A percentile compares a stretch with the other conserved stretches of the same genome.
Evolutionary conservation across 1,140 invertebrate genomes (phyloP).

Genomic region (Holcopasites calliopsidis): DNA sequence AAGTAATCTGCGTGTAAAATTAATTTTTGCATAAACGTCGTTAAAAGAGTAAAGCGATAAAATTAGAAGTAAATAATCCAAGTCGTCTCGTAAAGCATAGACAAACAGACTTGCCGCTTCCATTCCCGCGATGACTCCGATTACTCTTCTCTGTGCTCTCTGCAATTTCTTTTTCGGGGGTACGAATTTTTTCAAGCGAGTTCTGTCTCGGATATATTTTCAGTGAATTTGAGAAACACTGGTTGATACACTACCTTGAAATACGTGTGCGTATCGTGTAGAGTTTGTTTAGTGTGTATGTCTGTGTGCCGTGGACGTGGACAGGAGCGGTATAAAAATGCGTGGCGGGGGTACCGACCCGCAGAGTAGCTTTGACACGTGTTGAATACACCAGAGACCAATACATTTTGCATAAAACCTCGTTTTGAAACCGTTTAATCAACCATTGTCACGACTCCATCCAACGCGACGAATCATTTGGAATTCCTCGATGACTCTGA

Average conservation of each 20-base stretch:
- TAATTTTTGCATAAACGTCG: no score
- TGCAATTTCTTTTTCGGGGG: no score
- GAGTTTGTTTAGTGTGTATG: background rate
- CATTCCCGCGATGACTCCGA: no score
- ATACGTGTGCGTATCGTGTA: background rate
- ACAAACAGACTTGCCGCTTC: no score
- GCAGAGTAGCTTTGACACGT: slow-evolving; percentile 63
- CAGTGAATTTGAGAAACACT: slow-evolving; percentile 22
- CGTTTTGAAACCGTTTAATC: background rate
- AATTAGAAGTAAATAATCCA: no score
- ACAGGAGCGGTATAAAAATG: slow-evolving; percentile 56
- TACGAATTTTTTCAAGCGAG: no score
- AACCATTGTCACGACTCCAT: background rate
- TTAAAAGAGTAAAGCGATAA: no score
- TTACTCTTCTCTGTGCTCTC: no score
- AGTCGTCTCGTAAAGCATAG: no score
- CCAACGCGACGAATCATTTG: background rate
- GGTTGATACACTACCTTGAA: background rate
- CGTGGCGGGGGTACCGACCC: slow-evolving; percentile 59
- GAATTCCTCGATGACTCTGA: slow-evolving; percentile 41
- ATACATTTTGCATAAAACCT: slow-evolving; percentile 1
- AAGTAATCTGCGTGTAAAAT: no score
- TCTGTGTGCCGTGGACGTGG: background rate
- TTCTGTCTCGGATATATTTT: no score
- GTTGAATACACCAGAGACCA: slow-evolving; percentile 34